phyloP scores from a whole-genome alignment of 2,113 vertebrate genomes.

The Barbus barbus region DNA sequence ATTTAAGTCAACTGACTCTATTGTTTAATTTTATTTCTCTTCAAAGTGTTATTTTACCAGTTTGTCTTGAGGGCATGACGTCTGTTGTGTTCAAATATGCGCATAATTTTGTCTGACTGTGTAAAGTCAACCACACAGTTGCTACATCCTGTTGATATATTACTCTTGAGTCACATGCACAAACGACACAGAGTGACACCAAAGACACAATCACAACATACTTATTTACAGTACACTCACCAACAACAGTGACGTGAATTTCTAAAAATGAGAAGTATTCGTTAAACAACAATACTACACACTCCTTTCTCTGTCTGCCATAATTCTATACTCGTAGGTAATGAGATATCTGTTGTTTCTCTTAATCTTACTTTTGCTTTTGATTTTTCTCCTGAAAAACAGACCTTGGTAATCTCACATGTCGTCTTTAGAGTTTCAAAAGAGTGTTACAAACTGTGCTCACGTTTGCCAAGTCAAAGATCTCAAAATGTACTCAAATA shows the following conservation, averaged over 20 bases:
- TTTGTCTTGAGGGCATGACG: neutral
- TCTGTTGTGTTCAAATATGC: neutral
- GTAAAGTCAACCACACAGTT: too few species aligned
- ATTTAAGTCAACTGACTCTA: neutral
- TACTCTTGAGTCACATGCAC: neutral
- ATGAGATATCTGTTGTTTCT: too few species aligned
- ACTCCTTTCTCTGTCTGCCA: neutral
- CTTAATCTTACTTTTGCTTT: neutral
- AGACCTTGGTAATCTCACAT: too few species aligned
- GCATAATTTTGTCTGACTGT: too few species aligned
- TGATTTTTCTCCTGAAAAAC: too few species aligned
- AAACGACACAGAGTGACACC: neutral
- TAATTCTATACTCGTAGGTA: neutral
- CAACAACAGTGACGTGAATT: neutral
- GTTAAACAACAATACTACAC: neutral
- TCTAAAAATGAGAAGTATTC: neutral
- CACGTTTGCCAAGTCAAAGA: neutral
- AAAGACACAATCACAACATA: neutral
- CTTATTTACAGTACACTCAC: neutral
- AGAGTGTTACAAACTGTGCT: neutral
- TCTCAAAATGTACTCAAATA: too few species aligned
- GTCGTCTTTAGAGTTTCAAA: neutral
- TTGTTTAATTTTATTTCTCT: conserved; percentile 4
- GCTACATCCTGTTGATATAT: neutral
- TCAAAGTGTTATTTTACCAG: conserved; percentile 12